Conservation (phyloP, 2,113 vertebrate species). For the Tyto alba region DNA sequence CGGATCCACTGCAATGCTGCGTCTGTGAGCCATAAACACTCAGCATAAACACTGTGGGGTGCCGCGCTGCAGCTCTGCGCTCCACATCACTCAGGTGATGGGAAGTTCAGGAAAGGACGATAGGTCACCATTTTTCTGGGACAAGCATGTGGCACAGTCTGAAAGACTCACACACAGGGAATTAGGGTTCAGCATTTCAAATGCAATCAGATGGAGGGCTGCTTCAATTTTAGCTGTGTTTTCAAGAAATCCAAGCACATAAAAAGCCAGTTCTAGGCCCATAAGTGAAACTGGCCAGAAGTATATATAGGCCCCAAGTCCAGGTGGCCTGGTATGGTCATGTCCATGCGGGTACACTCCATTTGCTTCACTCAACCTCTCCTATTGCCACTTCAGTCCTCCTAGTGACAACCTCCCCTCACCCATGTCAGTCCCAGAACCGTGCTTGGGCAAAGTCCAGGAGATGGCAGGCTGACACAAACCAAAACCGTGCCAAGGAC, state of each 20-base stretch:
- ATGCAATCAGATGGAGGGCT: not conserved
- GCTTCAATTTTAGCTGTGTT: not conserved
- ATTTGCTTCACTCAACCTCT: not conserved
- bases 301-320: not conserved
- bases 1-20: not conserved
- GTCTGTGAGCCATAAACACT: not conserved
- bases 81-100: fast-evolving
- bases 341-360: not conserved
- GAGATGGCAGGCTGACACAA: not conserved
- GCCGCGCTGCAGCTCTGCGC: fast-evolving
- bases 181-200: not conserved
- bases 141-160: not conserved
- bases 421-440: not conserved
- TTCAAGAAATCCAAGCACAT: not conserved
- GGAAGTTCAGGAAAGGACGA: not conserved
- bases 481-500: not conserved
- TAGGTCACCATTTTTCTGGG: not conserved
- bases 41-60: not conserved
- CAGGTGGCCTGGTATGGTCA: not conserved
- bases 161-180: not conserved
- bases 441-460: not conserved
- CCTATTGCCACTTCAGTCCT: not conserved
- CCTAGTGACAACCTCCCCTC: not conserved
- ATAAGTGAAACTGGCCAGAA: not conserved
- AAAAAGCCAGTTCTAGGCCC: not conserved